Evolutionary conservation across 2,888 invertebrate species (phyloP), one percentile per base, ranked within the genome.

Genomic region (Stomorhina lunata): DNA sequence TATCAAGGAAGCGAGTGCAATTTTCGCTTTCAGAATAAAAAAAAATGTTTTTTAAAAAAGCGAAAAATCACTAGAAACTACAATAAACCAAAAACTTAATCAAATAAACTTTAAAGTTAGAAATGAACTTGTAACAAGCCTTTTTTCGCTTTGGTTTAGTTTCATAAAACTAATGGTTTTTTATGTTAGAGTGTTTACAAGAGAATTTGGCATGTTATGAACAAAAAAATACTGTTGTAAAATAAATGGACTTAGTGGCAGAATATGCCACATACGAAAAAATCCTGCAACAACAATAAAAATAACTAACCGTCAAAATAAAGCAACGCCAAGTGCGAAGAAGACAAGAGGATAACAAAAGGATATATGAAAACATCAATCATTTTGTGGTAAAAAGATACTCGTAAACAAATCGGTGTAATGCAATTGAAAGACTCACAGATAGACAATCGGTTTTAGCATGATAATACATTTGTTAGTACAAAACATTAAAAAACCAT

Each of bases 281-380:
- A 65, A 25, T 34, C 15, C n/a, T 48, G 37, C 65, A 72, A 57
- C 25, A 72, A 59, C 27, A 61, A 72, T 48, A 66, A 59, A 48
- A 57, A 45, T 15, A 61, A 61, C 40, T 17, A 27, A 40, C 15
- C 9, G 34, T 32, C 17, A 45, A 0, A 50, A n/a, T 17, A 15
- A 34, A 22, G 17, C 25, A 6, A 45, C 27, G 5, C 25, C n/a
- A n/a, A n/a, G n/a, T n/a, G 9, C 32, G 45, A 15, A 34, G 43
- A 66, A 72, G 9, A 61, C 50, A 43, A 50, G 57, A 53, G 37
- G 72, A 63, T 17, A 65, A 37, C 22, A 63, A 61, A 63, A 65
- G 50, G 50, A 65, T 72, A 45, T 45, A 55, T 50, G 57, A 37
- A n/a, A 78, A 73, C 68, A 75, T 78, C 81, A 78, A 82, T 82